Conservation (phyloP, 2,888 invertebrate species). For the Napeogenes inachia region DNA sequence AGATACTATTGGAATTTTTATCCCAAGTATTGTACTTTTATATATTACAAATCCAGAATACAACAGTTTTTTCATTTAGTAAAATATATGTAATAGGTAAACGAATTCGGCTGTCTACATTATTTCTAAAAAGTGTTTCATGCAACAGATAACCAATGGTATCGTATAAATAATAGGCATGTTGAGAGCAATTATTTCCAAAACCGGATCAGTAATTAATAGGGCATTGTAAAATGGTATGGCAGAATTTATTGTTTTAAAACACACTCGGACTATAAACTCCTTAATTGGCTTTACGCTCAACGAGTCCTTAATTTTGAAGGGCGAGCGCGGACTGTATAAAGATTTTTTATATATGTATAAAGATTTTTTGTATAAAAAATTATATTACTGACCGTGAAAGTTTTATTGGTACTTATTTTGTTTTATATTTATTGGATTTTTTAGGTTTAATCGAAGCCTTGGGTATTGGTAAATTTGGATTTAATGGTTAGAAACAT, state of each 20-base stretch:
- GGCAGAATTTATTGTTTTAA: conserved; percentile 75
- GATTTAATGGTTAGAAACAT: no score
- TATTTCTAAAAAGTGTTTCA: background rate
- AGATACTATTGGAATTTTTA: conserved; percentile 4
- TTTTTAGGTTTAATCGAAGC: conserved; percentile 28
- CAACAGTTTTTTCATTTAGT: no score
- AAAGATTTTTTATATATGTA: conserved; percentile 50
- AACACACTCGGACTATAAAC: conserved; percentile 69
- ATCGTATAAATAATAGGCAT: conserved; percentile 23
- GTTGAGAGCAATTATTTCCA: conserved; percentile 30
- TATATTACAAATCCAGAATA: background rate
- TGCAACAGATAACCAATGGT: conserved; percentile 13
- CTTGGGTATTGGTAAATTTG: no score
- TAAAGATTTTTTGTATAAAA: conserved; percentile 46
- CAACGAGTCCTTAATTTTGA: conserved; percentile 68
- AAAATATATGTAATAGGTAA: background rate
- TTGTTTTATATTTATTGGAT: background rate
- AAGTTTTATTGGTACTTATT: conserved; percentile 2
- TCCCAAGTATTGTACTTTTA: background rate
- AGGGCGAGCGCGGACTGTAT: conserved; percentile 63
- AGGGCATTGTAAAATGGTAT: conserved; percentile 61
- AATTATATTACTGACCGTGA: conserved; percentile 3
- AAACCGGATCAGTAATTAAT: conserved; percentile 59
- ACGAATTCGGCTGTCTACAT: background rate
- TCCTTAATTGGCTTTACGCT: conserved; percentile 73